Percentiles rank a stretch among this genome's conserved stretches.
Conservation (phyloP, 2,888 invertebrate genomes). For the Serrognathus titanus region DNA sequence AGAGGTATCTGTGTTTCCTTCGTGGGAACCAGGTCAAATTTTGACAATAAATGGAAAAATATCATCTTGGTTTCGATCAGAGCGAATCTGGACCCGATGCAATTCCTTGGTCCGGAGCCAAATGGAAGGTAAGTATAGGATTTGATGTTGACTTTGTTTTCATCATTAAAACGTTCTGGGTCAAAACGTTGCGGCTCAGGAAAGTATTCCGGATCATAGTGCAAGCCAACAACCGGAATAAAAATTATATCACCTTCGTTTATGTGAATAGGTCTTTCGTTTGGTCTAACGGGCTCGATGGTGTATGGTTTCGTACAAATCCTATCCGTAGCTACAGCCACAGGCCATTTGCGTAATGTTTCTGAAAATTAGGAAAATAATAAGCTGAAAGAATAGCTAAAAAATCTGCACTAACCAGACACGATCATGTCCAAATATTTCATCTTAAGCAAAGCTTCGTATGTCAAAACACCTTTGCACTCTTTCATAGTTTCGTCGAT, state of each 20-base stretch:
- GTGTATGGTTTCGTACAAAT: too few species aligned
- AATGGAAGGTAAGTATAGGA: constrained; percentile 44
- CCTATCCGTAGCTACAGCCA: too few species aligned
- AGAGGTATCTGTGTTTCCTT: constrained; percentile 34
- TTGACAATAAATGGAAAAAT: constrained; percentile 30
- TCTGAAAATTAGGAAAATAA: constrained; percentile 21
- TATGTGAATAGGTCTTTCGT: constrained; percentile 24
- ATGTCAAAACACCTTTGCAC: constrained; percentile 46
- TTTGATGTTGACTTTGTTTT: constrained; percentile 53
- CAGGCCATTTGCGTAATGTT: constrained; percentile 36
- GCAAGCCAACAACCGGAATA: constrained; percentile 33
- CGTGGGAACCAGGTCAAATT: constrained; percentile 32
- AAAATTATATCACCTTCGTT: constrained; percentile 22
- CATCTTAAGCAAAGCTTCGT: too few species aligned
- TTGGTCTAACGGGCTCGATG: constrained; percentile 23
- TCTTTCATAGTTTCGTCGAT: constrained; percentile 47
- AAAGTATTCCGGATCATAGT: constrained; percentile 34
- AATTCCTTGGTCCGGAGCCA: constrained; percentile 58
- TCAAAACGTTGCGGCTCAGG: constrained; percentile 39
- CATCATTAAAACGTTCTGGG: constrained; percentile 49
- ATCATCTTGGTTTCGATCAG: constrained; percentile 34
- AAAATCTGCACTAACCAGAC: neutral
- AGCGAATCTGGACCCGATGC: constrained; percentile 53
- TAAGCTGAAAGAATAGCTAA: too few species aligned
- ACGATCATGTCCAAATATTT: constrained; percentile 7